Evolutionary conservation across 2,797 vertebrate species (phyloP).

Genomic region (Poeciliopsis turneri): DNA sequence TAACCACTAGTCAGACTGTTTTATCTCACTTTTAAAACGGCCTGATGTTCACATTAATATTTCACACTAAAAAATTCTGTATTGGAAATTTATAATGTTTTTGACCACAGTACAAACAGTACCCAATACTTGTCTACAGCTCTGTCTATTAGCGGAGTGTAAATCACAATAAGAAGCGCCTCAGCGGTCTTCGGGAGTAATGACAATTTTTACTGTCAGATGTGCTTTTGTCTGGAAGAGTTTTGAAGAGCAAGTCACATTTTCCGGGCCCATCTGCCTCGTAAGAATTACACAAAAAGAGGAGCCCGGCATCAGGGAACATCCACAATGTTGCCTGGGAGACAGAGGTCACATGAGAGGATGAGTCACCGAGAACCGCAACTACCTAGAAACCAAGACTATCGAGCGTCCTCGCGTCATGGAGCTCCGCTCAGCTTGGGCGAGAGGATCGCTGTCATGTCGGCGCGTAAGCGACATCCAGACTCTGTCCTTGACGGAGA

Average conservation of each 20-base stretch:
- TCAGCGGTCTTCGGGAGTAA: constrained; percentile 53
- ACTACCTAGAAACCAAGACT: constrained; percentile 57
- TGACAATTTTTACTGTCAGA: constrained; percentile 54
- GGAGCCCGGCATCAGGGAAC: constrained; percentile 58
- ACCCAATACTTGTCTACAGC: constrained; percentile 25
- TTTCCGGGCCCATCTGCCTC: constrained; percentile 64
- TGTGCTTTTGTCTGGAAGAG: constrained; percentile 40
- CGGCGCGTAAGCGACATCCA: constrained; percentile 45
- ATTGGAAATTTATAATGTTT: background rate
- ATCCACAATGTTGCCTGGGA: constrained; percentile 70
- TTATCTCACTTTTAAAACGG: background rate
- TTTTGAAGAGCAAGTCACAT: constrained; percentile 53
- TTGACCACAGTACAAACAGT: background rate
- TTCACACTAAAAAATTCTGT: background rate
- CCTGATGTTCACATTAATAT: background rate
- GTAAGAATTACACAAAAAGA: constrained; percentile 60
- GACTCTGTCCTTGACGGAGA: constrained; percentile 49
- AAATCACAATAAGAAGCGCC: constrained; percentile 49
- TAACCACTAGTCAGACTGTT: background rate
- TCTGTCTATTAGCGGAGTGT: constrained; percentile 27
- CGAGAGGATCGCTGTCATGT: constrained; percentile 55
- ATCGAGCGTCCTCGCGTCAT: constrained; percentile 39
- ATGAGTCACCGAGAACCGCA: constrained; percentile 67
- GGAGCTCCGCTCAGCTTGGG: constrained; percentile 46
- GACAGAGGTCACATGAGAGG: constrained; percentile 74